Evolutionary conservation across 2,888 invertebrate genomes (phyloP).

Genomic region (Ormyrus pomaceus): DNA sequence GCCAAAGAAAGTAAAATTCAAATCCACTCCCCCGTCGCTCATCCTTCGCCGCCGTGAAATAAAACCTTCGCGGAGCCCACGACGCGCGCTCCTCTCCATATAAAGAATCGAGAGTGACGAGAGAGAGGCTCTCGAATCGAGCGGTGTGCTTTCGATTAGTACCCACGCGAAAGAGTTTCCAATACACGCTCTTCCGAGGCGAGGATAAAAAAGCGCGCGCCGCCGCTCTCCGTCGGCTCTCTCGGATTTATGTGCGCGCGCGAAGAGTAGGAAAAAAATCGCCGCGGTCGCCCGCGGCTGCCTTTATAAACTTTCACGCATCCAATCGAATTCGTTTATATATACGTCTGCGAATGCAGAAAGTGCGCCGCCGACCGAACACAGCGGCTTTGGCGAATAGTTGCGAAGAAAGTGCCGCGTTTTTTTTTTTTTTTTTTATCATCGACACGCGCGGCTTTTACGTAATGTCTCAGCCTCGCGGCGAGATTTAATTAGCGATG

Average conservation of each 20-base stretch:
- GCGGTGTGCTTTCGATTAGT: conserved; percentile 20
- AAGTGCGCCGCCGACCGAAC: conserved; percentile 21
- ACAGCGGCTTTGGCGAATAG: conserved; percentile 30
- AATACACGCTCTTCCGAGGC: neutral
- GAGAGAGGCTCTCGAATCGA: neutral
- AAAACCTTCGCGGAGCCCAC: neutral
- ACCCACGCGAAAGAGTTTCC: neutral
- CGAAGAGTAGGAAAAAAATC: neutral
- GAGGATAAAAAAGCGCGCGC: conserved; percentile 23
- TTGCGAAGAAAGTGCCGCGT: conserved; percentile 42
- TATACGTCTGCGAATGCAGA: neutral
- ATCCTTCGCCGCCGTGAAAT: neutral
- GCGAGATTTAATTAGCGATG: conserved; percentile 17
- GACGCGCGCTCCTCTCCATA: neutral
- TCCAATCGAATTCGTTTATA: conserved; percentile 44
- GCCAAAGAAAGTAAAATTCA: neutral
- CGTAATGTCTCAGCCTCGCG: neutral
- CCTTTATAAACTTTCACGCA: conserved; percentile 40
- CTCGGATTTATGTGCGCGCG: neutral
- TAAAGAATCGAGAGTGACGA: conserved; percentile 25
- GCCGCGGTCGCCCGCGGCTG: conserved; percentile 9
- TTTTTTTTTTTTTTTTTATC: neutral
- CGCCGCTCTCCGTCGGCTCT: neutral
- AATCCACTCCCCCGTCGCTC: neutral
- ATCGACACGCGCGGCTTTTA: neutral